Evolutionary conservation across 2,888 invertebrate genomes (phyloP).

Genomic region (Notodromas monacha): DNA sequence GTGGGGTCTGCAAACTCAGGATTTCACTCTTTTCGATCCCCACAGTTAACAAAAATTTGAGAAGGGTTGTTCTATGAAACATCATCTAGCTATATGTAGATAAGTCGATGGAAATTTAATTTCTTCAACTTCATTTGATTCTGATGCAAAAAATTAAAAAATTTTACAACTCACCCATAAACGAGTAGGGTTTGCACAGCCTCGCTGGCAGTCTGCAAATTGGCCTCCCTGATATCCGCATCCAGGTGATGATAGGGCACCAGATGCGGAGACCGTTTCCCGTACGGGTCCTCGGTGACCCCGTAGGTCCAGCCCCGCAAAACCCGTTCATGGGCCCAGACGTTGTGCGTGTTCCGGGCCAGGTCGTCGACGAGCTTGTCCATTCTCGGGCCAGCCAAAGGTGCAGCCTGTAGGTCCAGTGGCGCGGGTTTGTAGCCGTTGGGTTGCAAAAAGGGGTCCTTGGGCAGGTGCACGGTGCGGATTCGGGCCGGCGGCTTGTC

Average conservation of each 20-base stretch:
- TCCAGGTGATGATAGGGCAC: slow-evolving; percentile 38
- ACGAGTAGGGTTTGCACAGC: slow-evolving; percentile 80
- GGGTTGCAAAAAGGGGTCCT: slow-evolving; percentile 66
- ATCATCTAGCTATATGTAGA: no score
- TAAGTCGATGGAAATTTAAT: no score
- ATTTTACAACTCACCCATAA: no score
- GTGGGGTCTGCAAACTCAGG: no score
- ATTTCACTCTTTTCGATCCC: no score
- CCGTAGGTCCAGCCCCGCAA: slow-evolving; percentile 97
- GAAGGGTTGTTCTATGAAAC: no score
- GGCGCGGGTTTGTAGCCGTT: slow-evolving; percentile 98
- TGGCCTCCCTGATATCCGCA: slow-evolving; percentile 88
- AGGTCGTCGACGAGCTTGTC: slow-evolving; percentile 80
- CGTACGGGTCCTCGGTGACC: slow-evolving; percentile 32
- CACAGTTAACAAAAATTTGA: no score
- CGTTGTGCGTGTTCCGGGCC: slow-evolving; percentile 93
- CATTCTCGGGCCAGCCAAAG: slow-evolving; percentile 64
- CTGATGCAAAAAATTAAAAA: no score
- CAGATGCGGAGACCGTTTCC: not conserved
- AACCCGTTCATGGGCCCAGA: slow-evolving; percentile 93
- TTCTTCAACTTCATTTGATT: no score
- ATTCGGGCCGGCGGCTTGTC: slow-evolving; percentile 75
- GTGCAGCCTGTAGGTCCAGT: slow-evolving; percentile 64
- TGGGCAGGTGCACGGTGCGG: slow-evolving; percentile 60
- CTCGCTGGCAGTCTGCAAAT: slow-evolving; percentile 52